Evolutionary conservation across 1,140 invertebrate genomes (phyloP).

Genomic region (Ceratosolen fusciceps): DNA sequence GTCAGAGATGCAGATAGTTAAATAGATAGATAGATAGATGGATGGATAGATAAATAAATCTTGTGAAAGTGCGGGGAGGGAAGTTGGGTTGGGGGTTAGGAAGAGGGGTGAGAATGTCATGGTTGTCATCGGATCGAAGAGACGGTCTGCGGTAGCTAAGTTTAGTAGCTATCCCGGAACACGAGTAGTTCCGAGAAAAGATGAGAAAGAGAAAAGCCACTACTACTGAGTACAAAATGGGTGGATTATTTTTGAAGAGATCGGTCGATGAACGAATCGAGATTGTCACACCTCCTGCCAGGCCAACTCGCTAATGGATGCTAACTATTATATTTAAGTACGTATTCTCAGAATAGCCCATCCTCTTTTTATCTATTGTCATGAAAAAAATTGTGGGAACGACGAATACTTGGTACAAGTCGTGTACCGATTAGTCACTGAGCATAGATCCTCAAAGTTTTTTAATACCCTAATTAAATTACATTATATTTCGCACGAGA

Average conservation of each 20-base stretch:
- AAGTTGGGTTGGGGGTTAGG: background rate
- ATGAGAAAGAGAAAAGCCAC: background rate
- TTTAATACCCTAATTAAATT: too few relatives aligned
- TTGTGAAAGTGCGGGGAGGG: too few relatives aligned
- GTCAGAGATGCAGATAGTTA: too few relatives aligned
- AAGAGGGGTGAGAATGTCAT: background rate
- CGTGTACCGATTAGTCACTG: too few relatives aligned
- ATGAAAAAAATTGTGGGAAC: background rate
- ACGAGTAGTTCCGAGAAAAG: conserved; percentile 11
- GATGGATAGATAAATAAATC: background rate
- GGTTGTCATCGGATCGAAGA: conserved; percentile 10
- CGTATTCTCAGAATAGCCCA: background rate
- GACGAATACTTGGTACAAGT: background rate
- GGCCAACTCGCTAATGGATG: conserved; percentile 5
- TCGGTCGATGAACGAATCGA: conserved; percentile 42
- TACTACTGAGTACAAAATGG: background rate
- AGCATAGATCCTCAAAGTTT: too few relatives aligned
- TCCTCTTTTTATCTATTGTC: background rate
- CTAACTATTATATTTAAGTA: conserved; percentile 6
- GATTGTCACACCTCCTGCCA: background rate
- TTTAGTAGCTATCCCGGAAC: background rate
- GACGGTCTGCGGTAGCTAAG: background rate
- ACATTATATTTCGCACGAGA: too few relatives aligned
- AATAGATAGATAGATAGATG: background rate
- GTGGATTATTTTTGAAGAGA: conserved; percentile 29